Percentiles rank a stretch among this genome's conserved stretches.
phyloP scores from a whole-genome alignment of 2,888 invertebrate genomes.

The Plebejus anna region DNA sequence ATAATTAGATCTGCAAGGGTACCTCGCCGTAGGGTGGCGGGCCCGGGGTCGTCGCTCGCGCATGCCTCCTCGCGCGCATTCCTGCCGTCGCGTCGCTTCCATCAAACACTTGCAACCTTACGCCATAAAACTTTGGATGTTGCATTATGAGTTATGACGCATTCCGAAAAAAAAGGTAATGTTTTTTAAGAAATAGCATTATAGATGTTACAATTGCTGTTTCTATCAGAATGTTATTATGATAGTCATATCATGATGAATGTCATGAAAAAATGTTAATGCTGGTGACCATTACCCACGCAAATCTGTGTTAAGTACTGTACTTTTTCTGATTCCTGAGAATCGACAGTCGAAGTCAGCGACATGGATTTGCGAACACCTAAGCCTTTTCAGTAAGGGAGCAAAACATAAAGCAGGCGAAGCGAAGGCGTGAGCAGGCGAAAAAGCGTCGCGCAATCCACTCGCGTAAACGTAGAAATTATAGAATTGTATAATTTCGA shows the following conservation, averaged over 20 bases:
- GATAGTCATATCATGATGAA: no score
- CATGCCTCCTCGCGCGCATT: conserved; percentile 66
- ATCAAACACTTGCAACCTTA: conserved; percentile 29
- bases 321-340: no score
- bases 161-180: not conserved
- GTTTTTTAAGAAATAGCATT: not conserved
- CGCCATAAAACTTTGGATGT: conserved; percentile 18
- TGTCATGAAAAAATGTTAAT: no score
- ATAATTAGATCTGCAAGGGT: conserved; percentile 30
- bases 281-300: no score
- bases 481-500: not conserved
- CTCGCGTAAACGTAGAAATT: not conserved
- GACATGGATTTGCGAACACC: no score
- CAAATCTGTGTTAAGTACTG: no score
- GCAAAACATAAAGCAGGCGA: no score
- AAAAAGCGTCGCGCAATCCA: no score
- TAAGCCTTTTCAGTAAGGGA: no score
- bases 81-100: conserved; percentile 51
- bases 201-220: not conserved
- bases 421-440: no score
- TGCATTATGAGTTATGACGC: not conserved
- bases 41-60: conserved; percentile 57
- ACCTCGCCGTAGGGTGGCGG: conserved; percentile 42
- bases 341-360: no score
- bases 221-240: not conserved